Percentiles rank a stretch among this genome's conserved stretches.
Conservation (phyloP, 2,113 vertebrate genomes). For the Orycteropus afer region DNA sequence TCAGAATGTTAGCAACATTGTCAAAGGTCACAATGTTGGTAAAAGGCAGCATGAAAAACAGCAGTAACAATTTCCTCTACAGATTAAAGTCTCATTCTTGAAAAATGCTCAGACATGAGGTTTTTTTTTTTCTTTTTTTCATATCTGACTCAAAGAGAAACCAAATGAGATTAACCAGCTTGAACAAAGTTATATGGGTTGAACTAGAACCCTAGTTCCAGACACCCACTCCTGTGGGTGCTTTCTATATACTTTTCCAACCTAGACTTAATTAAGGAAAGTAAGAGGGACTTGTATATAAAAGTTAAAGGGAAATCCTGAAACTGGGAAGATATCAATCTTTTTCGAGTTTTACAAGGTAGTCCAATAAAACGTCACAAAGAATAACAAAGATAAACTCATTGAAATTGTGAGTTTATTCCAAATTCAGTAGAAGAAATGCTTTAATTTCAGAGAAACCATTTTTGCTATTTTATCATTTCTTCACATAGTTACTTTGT, state of each 20-base stretch:
- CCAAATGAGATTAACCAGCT: background rate
- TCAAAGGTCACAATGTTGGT: background rate
- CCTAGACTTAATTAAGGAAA: background rate
- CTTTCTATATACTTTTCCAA: background rate
- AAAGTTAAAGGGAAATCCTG: slow-evolving; percentile 23
- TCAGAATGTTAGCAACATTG: slow-evolving; percentile 53
- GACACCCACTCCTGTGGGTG: background rate
- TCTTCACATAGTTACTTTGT: background rate
- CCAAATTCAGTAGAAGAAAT: slow-evolving; percentile 5
- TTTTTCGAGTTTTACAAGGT: background rate
- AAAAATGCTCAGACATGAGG: slow-evolving; percentile 32
- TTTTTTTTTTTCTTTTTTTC: too few relatives aligned
- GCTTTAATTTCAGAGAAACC: slow-evolving; percentile 8
- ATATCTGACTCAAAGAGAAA: background rate
- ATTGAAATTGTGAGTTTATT: background rate
- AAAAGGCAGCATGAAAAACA: slow-evolving; percentile 30
- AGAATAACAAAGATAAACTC: background rate
- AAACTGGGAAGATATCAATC: background rate
- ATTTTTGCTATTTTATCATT: slow-evolving; percentile 12
- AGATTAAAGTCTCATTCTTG: slow-evolving; percentile 19
- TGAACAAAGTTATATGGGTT: slow-evolving; percentile 9
- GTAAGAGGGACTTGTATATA: background rate
- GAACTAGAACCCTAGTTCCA: background rate
- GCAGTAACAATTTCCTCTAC: slow-evolving; percentile 24
- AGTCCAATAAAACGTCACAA: slow-evolving; percentile 15